Evolutionary conservation across 2,888 invertebrate genomes (phyloP), one percentile per base, ranked within the genome.

Genomic region (Drosophila meridionalis): DNA sequence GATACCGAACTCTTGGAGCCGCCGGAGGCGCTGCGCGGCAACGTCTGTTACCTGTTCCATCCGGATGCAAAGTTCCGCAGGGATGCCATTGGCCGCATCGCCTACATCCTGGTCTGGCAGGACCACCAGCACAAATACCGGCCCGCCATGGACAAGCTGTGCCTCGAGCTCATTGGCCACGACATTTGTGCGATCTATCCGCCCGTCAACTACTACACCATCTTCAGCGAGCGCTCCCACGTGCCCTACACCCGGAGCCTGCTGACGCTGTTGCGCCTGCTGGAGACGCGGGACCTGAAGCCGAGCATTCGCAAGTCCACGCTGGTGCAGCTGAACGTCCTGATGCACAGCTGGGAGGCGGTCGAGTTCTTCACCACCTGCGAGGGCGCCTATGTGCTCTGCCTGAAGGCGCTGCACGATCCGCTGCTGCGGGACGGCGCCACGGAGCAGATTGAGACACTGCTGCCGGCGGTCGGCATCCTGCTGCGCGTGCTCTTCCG

Each of bases 251-350:
- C 68, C 30, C 67, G 61, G 2, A 80, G 76, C 2, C 55, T 92
- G 30, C 73, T 81, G 3, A 83, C 91, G 36, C 67, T 93, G 26
- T n/a, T 92, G 3, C 83, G 87, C 5, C 60, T 93, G 45, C 69
- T 93, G 14, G 78, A 87, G 14, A 80, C 89, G 8, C 68, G 80
- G 8, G 91, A 92, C 59, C 68, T 92, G 3, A 91, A 91, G 40
- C 90, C 92, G 1, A 57, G 84, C 14, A 91, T 93, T 52, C 85
- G 92, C 8, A 92, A 92, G 69, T 92, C 92, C 0, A 55, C 73
- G 8, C 60, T 76, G 8, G 34, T 32, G 6, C 92, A 93, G 56
- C 38, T 78, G 3, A 75, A 75, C 43, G 64, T 71, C 3, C 9
- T 93, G 70, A 88, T 92, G 4, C 89, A 87, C 30, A 91, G 91